These are phyloP conservation scores for Camponotus fellah DNA, from an alignment of 2,888 invertebrate species.

Conservation along the genomic window DNA sequence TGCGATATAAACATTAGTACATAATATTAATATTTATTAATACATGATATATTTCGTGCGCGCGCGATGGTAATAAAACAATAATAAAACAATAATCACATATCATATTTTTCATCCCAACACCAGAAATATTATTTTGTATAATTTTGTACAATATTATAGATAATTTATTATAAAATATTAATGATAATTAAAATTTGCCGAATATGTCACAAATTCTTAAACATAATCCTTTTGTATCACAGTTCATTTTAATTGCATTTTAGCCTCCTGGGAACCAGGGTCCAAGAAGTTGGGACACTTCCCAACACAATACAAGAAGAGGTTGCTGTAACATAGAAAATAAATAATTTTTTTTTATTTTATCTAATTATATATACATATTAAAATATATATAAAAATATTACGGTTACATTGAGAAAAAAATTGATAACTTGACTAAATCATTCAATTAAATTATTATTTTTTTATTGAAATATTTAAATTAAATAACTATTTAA, in stretches of 20 bases:
- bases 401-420: too few relatives aligned
- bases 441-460: too few relatives aligned
- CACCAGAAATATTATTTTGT: background rate
- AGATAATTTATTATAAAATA: background rate
- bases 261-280: background rate
- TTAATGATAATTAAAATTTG: background rate
- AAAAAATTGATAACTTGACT: too few relatives aligned
- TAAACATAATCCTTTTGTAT: background rate
- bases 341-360: constrained; percentile 8
- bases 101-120: background rate
- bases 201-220: background rate
- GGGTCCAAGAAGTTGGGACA: background rate
- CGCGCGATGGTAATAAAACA: background rate
- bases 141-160: background rate
- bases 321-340: background rate
- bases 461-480: too few relatives aligned
- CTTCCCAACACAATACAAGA: background rate
- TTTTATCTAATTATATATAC: background rate
- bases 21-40: background rate
- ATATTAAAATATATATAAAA: too few relatives aligned
- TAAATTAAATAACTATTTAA: too few relatives aligned
- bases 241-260: background rate
- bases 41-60: background rate
- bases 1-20: background rate
- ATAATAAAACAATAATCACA: background rate